Conservation (phyloP, 2,113 vertebrate genomes). For the Sterrhoptilus dennistouni region DNA sequence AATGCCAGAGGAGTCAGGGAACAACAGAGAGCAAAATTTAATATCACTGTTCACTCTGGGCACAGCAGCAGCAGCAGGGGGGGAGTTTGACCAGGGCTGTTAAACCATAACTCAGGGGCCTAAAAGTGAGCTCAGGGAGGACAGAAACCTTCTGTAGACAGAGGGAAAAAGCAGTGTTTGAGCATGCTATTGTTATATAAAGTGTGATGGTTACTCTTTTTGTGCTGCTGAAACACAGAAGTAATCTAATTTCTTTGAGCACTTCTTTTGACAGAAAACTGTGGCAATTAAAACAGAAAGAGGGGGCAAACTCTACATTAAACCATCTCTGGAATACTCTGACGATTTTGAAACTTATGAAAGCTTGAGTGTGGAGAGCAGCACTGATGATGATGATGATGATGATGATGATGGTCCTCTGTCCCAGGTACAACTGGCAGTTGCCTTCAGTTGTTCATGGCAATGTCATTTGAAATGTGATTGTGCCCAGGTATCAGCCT, state of each 20-base stretch:
- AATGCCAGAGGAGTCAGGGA: not conserved
- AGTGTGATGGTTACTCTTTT: not conserved
- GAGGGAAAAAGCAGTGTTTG: not conserved
- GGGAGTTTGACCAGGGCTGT: not conserved
- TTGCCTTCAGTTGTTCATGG: not conserved
- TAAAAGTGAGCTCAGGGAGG: not conserved
- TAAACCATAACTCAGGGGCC: not conserved
- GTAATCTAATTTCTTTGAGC: not conserved
- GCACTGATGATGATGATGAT: not conserved
- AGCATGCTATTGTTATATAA: not conserved
- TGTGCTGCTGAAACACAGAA: not conserved
- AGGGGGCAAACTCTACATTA: slow-evolving; percentile 76
- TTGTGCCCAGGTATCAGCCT: rapidly evolving
- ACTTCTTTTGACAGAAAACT: slow-evolving; percentile 75
- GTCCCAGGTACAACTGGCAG: slow-evolving; percentile 62
- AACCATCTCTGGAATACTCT: slow-evolving; percentile 77
- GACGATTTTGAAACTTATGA: slow-evolving; percentile 85
- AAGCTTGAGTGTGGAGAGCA: slow-evolving; percentile 75
- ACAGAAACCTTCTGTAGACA: not conserved
- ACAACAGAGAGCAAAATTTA: not conserved
- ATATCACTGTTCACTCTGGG: not conserved
- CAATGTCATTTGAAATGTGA: not conserved
- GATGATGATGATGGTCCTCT: not conserved
- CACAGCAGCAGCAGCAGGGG: not conserved
- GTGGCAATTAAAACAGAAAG: slow-evolving; percentile 87